Conservation (phyloP, 2,113 vertebrate species). For the Takifugu flavidus region DNA sequence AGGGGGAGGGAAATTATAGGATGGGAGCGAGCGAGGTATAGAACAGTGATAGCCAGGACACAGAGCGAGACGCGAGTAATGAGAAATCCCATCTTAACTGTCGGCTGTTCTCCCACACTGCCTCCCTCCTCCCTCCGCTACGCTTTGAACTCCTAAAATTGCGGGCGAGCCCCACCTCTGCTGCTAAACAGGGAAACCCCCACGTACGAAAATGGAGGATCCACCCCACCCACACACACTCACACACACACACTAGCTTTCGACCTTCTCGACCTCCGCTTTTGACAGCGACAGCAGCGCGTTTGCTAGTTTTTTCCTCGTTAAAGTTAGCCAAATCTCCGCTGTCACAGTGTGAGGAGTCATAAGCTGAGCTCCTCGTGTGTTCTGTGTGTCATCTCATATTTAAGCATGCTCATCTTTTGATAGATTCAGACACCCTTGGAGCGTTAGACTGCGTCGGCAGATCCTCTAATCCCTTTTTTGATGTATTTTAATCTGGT, state of each 20-base stretch:
- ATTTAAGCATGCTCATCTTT: constrained; percentile 47
- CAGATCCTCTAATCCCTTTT: constrained; percentile 58
- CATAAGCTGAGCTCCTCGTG: constrained; percentile 17
- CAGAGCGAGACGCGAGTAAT: constrained; percentile 63
- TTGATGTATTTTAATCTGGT: constrained; percentile 60
- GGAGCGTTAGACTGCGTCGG: constrained; percentile 51
- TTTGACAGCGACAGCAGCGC: background rate
- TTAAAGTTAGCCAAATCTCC: constrained; percentile 7
- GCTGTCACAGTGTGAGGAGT: constrained; percentile 20
- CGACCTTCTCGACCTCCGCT: constrained; percentile 17
- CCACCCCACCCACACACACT: constrained; percentile 4
- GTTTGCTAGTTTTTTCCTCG: too few relatives aligned
- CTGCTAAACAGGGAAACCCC: constrained; percentile 50
- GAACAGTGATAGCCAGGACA: constrained; percentile 48
- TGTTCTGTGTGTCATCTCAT: constrained; percentile 43
- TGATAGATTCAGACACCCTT: constrained; percentile 41
- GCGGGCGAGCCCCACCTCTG: constrained; percentile 45
- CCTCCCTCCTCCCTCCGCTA: constrained; percentile 30
- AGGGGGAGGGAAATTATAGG: constrained; percentile 48
- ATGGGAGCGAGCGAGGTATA: constrained; percentile 37
- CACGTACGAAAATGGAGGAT: constrained; percentile 41
- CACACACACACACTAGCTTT: background rate
- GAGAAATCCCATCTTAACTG: constrained; percentile 64
- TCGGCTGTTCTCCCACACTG: constrained; percentile 41
- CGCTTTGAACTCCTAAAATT: constrained; percentile 54